Evolutionary conservation across 2,888 invertebrate genomes (phyloP).

Genomic region (Clistopyga incitator): DNA sequence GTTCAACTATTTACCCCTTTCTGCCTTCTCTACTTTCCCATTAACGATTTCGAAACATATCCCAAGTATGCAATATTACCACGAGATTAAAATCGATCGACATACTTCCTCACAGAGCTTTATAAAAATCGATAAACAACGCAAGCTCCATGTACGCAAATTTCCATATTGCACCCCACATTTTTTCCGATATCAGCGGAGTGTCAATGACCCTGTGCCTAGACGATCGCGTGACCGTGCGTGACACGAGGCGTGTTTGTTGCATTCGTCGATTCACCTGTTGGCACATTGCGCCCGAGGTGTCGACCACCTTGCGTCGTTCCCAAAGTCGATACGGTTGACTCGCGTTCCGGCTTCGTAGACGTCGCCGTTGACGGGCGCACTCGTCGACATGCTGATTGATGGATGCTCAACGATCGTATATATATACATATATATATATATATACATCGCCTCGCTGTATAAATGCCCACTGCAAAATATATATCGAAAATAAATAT

Average conservation of each 20-base stretch:
- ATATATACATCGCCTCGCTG: neutral
- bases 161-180: no score
- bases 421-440: neutral
- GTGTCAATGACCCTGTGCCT: neutral
- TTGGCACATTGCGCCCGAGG: constrained; percentile 7
- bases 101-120: neutral
- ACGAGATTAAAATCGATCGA: no score
- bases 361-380: constrained; percentile 1
- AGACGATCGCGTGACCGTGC: neutral
- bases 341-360: neutral
- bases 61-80: no score
- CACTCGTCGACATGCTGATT: constrained; percentile 29
- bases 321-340: neutral
- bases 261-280: constrained; percentile 11
- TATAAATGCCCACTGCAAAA: neutral
- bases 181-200: neutral
- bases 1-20: neutral
- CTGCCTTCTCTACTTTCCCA: neutral
- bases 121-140: no score
- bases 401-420: constrained; percentile 16
- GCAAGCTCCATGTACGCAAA: no score
- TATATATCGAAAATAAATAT: neutral
- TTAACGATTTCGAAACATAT: neutral
- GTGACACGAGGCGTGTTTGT: neutral
- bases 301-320: constrained; percentile 12